A percentile compares a stretch with the other conserved stretches of the same genome.
Evolutionary conservation across 92 coral and sea anemone species (phyloP).

Genomic region (Phymanthus crucifer): DNA sequence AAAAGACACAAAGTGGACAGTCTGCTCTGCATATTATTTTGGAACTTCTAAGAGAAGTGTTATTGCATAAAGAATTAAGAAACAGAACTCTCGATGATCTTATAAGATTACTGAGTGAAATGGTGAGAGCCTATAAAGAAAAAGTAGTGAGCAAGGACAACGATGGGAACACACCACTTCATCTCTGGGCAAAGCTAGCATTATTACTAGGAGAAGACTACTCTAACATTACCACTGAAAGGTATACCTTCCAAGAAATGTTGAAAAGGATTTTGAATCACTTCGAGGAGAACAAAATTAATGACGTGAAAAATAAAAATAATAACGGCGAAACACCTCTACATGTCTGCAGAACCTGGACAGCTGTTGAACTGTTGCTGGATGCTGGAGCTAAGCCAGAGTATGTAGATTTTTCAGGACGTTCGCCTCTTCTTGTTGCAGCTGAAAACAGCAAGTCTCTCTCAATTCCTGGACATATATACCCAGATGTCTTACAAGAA

Average conservation of each 20-base stretch:
- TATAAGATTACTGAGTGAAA: not conserved
- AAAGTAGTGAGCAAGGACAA: not conserved
- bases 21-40: not conserved
- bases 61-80: not conserved
- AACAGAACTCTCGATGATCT: not conserved
- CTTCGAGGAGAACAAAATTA: not conserved
- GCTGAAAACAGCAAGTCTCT: no score
- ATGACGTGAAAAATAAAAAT: constrained; percentile 9
- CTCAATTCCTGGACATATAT: no score
- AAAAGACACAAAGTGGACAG: no score
- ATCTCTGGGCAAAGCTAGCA: no score
- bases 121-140: not conserved
- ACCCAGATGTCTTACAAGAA: no score
- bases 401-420: no score
- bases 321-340: not conserved
- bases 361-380: no score
- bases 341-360: no score
- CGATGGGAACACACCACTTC: no score
- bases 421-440: no score
- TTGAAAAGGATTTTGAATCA: not conserved
- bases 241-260: not conserved
- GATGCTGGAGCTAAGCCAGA: no score
- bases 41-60: not conserved
- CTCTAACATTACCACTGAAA: not conserved
- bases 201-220: not conserved